Conservation (phyloP, 2,113 vertebrate genomes). For the Perognathus longimembris region DNA sequence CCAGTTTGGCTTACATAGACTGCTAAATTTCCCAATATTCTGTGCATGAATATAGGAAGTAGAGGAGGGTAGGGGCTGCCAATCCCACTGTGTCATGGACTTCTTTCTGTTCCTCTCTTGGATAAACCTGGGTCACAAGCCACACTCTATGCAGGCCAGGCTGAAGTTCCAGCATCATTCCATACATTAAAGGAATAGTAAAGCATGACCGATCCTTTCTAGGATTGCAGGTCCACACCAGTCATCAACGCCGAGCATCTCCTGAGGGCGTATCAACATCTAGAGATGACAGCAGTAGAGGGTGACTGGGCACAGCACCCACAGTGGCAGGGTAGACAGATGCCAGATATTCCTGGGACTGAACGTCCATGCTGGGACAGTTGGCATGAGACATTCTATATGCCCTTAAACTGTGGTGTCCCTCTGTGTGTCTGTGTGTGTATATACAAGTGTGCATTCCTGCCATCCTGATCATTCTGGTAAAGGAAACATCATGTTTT, state of each 20-base stretch:
- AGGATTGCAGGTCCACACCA: background rate
- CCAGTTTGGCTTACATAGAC: background rate
- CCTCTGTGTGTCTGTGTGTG: rapidly evolving
- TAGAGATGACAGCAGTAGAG: background rate
- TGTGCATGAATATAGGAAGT: rapidly evolving
- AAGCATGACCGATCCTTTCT: background rate
- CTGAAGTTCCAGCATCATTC: background rate
- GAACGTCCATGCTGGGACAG: background rate
- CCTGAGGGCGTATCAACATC: background rate
- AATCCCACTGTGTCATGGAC: rapidly evolving
- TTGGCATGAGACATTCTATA: background rate
- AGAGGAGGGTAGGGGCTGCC: too few relatives aligned
- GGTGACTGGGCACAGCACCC: background rate
- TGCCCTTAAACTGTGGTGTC: background rate
- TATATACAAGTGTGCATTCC: rapidly evolving
- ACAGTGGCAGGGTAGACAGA: background rate
- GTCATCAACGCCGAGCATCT: background rate
- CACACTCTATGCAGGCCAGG: background rate
- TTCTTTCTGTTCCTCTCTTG: background rate
- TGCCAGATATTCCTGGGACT: background rate
- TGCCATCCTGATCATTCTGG: too few relatives aligned
- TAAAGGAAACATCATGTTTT: background rate
- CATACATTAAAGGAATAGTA: background rate
- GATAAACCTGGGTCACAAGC: background rate
- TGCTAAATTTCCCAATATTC: background rate